Conservation (phyloP, 2,888 invertebrate genomes). For the Catocala nupta region DNA sequence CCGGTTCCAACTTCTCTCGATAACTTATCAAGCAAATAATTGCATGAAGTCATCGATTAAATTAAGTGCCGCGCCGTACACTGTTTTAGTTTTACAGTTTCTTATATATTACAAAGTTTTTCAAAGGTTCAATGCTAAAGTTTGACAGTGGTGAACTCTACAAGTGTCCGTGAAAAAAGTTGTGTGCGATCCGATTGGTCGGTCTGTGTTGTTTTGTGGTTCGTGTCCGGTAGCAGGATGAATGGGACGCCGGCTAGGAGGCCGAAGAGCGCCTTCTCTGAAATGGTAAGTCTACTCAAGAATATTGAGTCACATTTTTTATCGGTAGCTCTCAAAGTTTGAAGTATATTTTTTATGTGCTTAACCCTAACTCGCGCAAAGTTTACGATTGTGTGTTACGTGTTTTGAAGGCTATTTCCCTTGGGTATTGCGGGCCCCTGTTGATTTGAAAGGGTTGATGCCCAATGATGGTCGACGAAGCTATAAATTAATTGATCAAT, state of each 20-base stretch:
- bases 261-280: slow-evolving; percentile 83
- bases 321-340: slow-evolving; percentile 12
- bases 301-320: slow-evolving; percentile 5
- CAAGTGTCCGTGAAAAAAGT: slow-evolving; percentile 83
- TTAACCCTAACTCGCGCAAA: slow-evolving; percentile 22
- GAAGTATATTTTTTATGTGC: slow-evolving; percentile 9
- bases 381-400: slow-evolving; percentile 21
- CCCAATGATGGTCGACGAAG: slow-evolving; percentile 13
- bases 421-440: slow-evolving; percentile 13
- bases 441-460: slow-evolving; percentile 43
- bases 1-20: slow-evolving; percentile 60
- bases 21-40: slow-evolving; percentile 82
- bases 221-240: slow-evolving; percentile 72
- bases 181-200: slow-evolving; percentile 73
- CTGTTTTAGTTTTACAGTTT: slow-evolving; percentile 20
- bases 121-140: slow-evolving; percentile 60
- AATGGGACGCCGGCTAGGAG: slow-evolving; percentile 83
- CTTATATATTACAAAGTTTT: slow-evolving; percentile 34
- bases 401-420: slow-evolving; percentile 29
- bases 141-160: slow-evolving; percentile 73
- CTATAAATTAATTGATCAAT: slow-evolving; percentile 52
- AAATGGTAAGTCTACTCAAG: slow-evolving; percentile 71
- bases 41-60: slow-evolving; percentile 85
- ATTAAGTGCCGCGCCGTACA: slow-evolving; percentile 64
- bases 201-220: slow-evolving; percentile 70